phyloP scores from a whole-genome alignment of 1,140 invertebrate genomes.

The Caenorhabditis briggsae region DNA sequence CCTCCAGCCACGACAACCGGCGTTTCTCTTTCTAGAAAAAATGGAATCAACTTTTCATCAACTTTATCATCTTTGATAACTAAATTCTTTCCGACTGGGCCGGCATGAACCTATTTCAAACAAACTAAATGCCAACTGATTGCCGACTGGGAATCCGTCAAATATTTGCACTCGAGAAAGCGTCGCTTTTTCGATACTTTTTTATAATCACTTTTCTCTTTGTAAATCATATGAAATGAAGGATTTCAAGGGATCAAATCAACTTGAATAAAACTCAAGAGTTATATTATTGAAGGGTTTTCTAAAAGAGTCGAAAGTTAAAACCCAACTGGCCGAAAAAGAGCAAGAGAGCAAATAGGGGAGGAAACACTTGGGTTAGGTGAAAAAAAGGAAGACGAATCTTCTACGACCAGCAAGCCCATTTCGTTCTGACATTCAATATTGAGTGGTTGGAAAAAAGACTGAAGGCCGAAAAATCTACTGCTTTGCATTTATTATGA shows the following conservation, averaged over 20 bases:
- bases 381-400: conserved; percentile 20
- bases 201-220: conserved; percentile 2
- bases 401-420: background rate
- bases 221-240: background rate
- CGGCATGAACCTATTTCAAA: conserved; percentile 47
- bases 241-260: too few species aligned
- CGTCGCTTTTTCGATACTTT: background rate
- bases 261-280: conserved; percentile 44
- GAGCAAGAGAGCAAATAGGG: conserved; percentile 40
- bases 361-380: background rate
- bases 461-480: conserved; percentile 12
- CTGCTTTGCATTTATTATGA: conserved; percentile 55
- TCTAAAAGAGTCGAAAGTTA: conserved; percentile 24
- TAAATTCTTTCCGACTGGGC: conserved; percentile 3
- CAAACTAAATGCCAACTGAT: conserved; percentile 53
- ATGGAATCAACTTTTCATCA: background rate
- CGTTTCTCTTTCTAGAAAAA: background rate
- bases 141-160: background rate
- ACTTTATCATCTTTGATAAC: conserved; percentile 43
- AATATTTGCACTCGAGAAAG: conserved; percentile 27
- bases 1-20: too few species aligned
- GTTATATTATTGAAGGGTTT: conserved; percentile 9
- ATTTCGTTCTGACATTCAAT: conserved; percentile 36
- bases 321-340: conserved; percentile 7
- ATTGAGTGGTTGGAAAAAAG: conserved; percentile 14